These are phyloP conservation scores for Patiria miniata DNA, from an alignment of 35 echinoderm and acorn worm genomes.

Conservation along the genomic window DNA sequence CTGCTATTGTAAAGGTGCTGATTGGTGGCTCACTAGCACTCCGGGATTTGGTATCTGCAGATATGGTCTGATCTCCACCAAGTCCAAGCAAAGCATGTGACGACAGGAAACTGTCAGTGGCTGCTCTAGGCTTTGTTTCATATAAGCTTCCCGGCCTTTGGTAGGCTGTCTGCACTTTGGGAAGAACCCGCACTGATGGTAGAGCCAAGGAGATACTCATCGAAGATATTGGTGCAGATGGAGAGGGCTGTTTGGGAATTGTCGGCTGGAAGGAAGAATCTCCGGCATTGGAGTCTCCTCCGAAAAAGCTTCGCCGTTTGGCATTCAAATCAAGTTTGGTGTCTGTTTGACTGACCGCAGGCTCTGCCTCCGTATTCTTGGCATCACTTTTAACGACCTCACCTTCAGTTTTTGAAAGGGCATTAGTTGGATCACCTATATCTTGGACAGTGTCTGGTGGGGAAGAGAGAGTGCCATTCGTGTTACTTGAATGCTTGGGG, in stretches of 20 bases:
- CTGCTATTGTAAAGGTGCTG: neutral
- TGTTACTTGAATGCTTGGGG: neutral
- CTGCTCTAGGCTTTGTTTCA: neutral
- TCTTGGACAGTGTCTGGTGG: neutral
- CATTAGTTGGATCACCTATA: neutral
- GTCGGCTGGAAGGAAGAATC: neutral
- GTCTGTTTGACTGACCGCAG: neutral
- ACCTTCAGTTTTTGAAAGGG: neutral
- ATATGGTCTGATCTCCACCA: neutral
- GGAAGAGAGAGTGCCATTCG: neutral
- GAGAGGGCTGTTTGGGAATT: neutral
- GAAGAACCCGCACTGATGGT: constrained; percentile 56
- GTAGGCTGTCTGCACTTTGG: constrained; percentile 34
- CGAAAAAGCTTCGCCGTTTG: constrained; percentile 46
- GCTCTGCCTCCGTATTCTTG: neutral
- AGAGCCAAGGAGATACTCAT: constrained; percentile 14
- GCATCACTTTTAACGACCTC: neutral
- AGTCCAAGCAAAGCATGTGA: neutral
- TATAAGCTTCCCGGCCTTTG: constrained; percentile 12
- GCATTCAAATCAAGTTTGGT: constrained; percentile 8
- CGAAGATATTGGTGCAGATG: neutral
- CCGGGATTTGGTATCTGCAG: neutral
- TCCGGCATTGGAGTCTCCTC: neutral
- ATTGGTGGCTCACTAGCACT: neutral
- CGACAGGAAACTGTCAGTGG: neutral